These are phyloP conservation scores for Anastatus disparis DNA, from an alignment of 1,140 invertebrate genomes.

Conservation along the genomic window DNA sequence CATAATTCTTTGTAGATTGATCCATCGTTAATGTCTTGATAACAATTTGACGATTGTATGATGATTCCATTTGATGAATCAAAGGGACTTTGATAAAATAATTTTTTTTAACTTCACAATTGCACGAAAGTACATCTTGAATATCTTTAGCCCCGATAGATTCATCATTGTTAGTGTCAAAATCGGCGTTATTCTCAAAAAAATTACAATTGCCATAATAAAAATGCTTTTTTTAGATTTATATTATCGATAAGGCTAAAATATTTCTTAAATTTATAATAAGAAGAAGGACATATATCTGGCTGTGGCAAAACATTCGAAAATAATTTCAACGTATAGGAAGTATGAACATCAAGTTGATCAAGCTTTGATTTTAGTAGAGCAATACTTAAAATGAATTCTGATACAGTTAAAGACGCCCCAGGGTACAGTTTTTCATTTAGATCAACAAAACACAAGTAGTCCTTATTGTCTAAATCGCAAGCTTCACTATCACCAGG, in stretches of 20 bases:
- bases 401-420: not conserved
- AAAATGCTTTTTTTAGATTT: not conserved
- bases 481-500: no score
- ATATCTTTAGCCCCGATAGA: not conserved
- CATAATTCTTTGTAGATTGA: not conserved
- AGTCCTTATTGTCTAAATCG: no score
- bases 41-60: not conserved
- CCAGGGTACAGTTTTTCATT: not conserved
- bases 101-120: not conserved
- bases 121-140: not conserved
- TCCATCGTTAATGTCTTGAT: not conserved
- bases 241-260: no score
- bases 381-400: not conserved
- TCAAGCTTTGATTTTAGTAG: no score
- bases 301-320: no score
- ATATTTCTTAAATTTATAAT: no score
- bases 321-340: no score
- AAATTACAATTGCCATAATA: not conserved
- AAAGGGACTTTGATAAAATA: not conserved
- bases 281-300: not conserved
- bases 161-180: not conserved
- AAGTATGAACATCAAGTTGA: no score
- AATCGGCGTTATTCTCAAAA: not conserved
- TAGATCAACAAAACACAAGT: no score
- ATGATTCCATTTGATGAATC: not conserved